Base-by-base conservation (phyloP, 2,888 invertebrate species). In the Lasiommata megera region DNA sequence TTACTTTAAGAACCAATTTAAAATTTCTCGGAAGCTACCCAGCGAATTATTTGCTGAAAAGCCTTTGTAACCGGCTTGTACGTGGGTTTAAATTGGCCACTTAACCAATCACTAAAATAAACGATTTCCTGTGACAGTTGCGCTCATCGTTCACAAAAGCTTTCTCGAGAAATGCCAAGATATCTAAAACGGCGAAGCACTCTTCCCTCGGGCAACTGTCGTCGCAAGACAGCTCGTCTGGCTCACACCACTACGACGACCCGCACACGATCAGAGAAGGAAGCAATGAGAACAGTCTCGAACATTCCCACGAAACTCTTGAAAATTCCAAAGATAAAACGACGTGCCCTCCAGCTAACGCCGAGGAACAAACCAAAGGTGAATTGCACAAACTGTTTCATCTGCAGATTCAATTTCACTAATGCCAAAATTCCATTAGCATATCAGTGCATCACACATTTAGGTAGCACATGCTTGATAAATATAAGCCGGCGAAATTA, bases 101-200 rank as follows among this genome's bases (percentile, higher is more conserved):
- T 28, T 36, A 37, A 46, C 16, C 12, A 43, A 38, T 48, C 18
- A 41, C 41, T 57, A 37, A 63, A 50, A 37, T 29, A 28, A 37
- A 38, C 54, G 56, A 55, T 67, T 70, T 63, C 61, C 81, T 40
- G 18, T 47, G 82, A 65, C 83, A 93, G 96, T 91, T 99, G 64
- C 93, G 99, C 54, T 98, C 97, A 80, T 99, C 99, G 34, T 98
- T 99, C 87, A 98, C 97, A 69, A 98, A 99, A 88, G 99, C 99
- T 16, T 99, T 99, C 88, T 97, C 97, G 14, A 93, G 96, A 65
- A 95, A 95, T 82, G 94, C 95, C 60, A 95, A 95, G 91, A 94
- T 95, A 79, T 92, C 95, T 66, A 94, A 95, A 91, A 93, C 93
- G 50, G 93, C 91, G 53, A 92, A 92, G 72, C 91, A 92, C 67